phyloP scores from a whole-genome alignment of 2,888 invertebrate genomes.

The Subacronicta megacephala region DNA sequence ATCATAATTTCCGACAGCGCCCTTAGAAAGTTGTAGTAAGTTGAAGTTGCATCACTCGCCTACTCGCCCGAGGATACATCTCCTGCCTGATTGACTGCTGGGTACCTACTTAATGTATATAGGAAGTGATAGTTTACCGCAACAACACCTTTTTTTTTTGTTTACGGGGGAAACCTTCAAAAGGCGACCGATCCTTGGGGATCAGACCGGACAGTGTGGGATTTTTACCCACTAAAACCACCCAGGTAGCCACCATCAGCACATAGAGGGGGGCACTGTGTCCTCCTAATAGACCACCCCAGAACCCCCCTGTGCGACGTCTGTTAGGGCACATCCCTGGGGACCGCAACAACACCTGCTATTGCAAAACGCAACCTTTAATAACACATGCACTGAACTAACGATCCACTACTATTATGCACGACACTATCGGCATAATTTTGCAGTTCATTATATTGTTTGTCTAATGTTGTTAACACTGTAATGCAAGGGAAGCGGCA shows the following conservation, averaged over 20 bases:
- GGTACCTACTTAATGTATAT: not conserved
- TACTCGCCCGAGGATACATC: slow-evolving; percentile 20
- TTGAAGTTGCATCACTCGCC: slow-evolving; percentile 24
- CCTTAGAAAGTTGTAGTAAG: slow-evolving; percentile 17
- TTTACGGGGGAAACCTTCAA: too few relatives aligned
- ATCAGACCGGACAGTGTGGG: too few relatives aligned
- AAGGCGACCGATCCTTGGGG: too few relatives aligned
- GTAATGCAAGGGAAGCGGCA: not conserved
- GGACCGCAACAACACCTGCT: slow-evolving; percentile 35
- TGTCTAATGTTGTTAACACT: not conserved
- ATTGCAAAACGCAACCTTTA: slow-evolving; percentile 14
- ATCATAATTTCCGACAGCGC: slow-evolving; percentile 8
- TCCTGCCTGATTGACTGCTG: not conserved
- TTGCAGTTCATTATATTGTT: slow-evolving; percentile 9
- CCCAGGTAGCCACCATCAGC: too few relatives aligned
- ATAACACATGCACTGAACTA: slow-evolving; percentile 32
- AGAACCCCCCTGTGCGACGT: too few relatives aligned
- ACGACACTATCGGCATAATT: slow-evolving; percentile 13
- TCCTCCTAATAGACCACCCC: too few relatives aligned
- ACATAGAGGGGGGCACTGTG: too few relatives aligned
- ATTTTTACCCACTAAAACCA: too few relatives aligned
- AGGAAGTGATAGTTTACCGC: slow-evolving; percentile 36
- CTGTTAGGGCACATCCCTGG: too few relatives aligned
- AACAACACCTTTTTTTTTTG: slow-evolving; percentile 30
- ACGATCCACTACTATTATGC: slow-evolving; percentile 16